A percentile compares a stretch with the other conserved stretches of the same genome.
Evolutionary conservation across 2,888 invertebrate species (phyloP).

Genomic region (Mythimna pallens): DNA sequence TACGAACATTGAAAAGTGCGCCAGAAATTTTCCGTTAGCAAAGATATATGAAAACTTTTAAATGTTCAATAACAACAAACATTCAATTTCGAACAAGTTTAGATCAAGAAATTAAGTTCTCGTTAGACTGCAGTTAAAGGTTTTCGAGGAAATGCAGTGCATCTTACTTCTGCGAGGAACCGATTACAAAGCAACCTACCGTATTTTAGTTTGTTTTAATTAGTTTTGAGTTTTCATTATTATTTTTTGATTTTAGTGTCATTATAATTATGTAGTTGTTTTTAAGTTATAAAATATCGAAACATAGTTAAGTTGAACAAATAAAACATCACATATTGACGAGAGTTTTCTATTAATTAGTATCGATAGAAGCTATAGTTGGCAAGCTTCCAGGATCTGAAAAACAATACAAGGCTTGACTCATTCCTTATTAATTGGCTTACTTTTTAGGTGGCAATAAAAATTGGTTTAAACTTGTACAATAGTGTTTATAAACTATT

Average conservation of each 20-base stretch:
- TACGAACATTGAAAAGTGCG: background rate
- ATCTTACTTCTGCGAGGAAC: background rate
- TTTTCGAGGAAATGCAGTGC: slow-evolving; percentile 17
- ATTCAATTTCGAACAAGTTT: slow-evolving; percentile 11
- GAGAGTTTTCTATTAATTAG: slow-evolving; percentile 72
- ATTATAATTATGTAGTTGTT: no score
- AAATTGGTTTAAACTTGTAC: slow-evolving; percentile 76
- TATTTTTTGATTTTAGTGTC: no score
- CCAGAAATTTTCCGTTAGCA: slow-evolving; percentile 11
- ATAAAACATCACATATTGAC: slow-evolving; percentile 24
- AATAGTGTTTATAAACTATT: slow-evolving; percentile 73
- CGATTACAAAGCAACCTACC: slow-evolving; percentile 7
- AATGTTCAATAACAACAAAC: slow-evolving; percentile 2
- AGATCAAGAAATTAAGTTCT: slow-evolving; percentile 21
- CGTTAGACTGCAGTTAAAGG: slow-evolving; percentile 1
- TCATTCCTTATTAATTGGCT: slow-evolving; percentile 81
- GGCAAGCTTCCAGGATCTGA: slow-evolving; percentile 77
- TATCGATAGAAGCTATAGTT: slow-evolving; percentile 65
- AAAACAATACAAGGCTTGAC: slow-evolving; percentile 78
- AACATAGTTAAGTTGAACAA: no score
- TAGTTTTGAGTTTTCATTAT: no score
- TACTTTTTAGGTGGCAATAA: slow-evolving; percentile 82
- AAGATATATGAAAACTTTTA: slow-evolving; percentile 4
- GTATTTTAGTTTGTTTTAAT: no score
- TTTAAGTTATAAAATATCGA: no score